Base-by-base conservation (phyloP, 2,888 invertebrate genomes). In the Euzophera pinguis region DNA sequence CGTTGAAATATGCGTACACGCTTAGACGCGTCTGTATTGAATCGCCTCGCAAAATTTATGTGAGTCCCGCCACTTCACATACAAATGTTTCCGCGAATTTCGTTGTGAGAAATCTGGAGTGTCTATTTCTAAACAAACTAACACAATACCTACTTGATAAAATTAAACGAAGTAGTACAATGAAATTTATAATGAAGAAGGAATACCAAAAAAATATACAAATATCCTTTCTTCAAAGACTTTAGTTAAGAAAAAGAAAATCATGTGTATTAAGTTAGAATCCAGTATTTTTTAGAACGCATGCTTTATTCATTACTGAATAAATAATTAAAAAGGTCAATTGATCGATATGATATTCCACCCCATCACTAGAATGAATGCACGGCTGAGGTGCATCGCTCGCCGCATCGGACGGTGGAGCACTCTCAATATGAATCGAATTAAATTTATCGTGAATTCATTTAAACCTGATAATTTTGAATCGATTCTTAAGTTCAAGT, bases 1-100 rank as follows among this genome's bases (percentile, higher is more conserved):
- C 79, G 81, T 84, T 85, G 84, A 87, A 86, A 85, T 88, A 89
- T 89, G 87, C 86, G 85, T 80, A 73, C 84, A 84, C 82, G 78
- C 82, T 80, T 78, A 78, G 16, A 39, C 75, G 71, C 79, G 81
- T 83, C 81, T 83, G 84, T 70, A 76, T 84, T 87, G 82, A 83
- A 83, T 86, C 79, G 78, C 75, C 75, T 73, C 67, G 57, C 68
- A 65, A 82, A 81, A 87, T 84, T 87, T 84, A 84, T 85, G 79
- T 81, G 67, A 70, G 78, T 73, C 73, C 75, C 67, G 73, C 71
- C 73, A 73, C 64, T 64, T 73, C 69, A 16, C 41, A 50, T 32
- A 50, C 41, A 39, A 16, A 41, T 50, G 32, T 50, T 50, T 50
- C 50, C 41, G 39, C n/a, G 39, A 41, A 50, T 3, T 50, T 50